These are phyloP conservation scores for Turritopsis rubra DNA, from an alignment of 30 jellyfish, hydroid and myxozoan species.

Conservation along the genomic window DNA sequence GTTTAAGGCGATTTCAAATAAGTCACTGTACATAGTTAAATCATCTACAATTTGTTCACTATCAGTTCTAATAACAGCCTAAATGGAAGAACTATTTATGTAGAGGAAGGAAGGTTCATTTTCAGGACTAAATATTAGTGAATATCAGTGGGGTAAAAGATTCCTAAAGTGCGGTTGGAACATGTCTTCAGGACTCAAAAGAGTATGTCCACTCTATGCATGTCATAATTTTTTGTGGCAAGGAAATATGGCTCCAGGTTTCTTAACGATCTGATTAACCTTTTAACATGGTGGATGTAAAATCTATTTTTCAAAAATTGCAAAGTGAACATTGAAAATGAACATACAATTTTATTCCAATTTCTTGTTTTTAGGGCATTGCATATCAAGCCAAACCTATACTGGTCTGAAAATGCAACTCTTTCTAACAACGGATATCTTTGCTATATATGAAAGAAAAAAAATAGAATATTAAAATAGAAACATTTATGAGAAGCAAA, in stretches of 20 bases:
- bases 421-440: slow-evolving; percentile 19
- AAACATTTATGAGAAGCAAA: not conserved
- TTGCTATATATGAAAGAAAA: not conserved
- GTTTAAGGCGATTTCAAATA: not conserved
- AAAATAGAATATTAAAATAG: not conserved
- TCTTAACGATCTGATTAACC: no score
- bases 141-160: no score
- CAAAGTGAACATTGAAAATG: not conserved
- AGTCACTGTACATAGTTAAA: not conserved
- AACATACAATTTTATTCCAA: slow-evolving; percentile 35
- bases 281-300: no score
- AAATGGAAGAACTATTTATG: not conserved
- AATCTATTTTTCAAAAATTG: no score
- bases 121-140: no score
- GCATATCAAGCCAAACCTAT: slow-evolving; percentile 22
- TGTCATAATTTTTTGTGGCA: no score
- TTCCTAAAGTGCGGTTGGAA: no score
- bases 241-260: no score
- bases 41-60: slow-evolving; percentile 1
- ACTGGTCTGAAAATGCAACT: slow-evolving; percentile 26
- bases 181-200: no score
- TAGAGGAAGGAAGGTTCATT: not conserved
- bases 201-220: no score
- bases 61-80: slow-evolving; percentile 11
- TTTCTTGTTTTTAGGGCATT: slow-evolving; percentile 25